Conservation (phyloP, 2,113 vertebrate genomes). For the Chitala chitala region DNA sequence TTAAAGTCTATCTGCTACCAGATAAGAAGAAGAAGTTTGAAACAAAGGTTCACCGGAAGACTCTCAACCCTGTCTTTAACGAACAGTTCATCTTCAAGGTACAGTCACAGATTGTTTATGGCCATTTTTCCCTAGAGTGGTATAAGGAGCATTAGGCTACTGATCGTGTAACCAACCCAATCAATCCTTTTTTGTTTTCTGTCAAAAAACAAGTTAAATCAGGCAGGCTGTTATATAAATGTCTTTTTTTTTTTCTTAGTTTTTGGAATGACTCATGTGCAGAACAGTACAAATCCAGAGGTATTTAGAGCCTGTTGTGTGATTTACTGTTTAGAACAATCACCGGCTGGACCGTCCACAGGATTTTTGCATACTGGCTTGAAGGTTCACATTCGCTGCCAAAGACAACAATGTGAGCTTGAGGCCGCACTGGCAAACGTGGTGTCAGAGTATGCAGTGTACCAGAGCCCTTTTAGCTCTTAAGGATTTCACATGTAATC, state of each 20-base stretch:
- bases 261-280: not conserved
- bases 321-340: not conserved
- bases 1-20: constrained; percentile 78
- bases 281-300: not conserved
- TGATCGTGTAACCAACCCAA: not conserved
- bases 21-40: constrained; percentile 85
- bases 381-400: not conserved
- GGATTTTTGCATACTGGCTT: constrained; percentile 4
- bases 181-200: not conserved
- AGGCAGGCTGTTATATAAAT: not conserved
- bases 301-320: not conserved
- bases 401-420: not conserved
- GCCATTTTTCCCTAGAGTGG: not conserved
- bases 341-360: not conserved
- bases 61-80: constrained; percentile 76
- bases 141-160: not conserved
- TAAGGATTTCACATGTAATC: not conserved
- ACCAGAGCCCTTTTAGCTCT: not conserved
- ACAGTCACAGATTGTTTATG: not conserved
- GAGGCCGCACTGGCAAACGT: not conserved
- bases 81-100: constrained; percentile 86
- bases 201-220: not conserved
- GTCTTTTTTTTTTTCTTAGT: constrained; percentile 5
- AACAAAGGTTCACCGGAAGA: constrained; percentile 85
- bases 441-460: not conserved